Base-by-base conservation (phyloP, 2,797 vertebrate species). In the Gymnoscopelus microlampas region DNA sequence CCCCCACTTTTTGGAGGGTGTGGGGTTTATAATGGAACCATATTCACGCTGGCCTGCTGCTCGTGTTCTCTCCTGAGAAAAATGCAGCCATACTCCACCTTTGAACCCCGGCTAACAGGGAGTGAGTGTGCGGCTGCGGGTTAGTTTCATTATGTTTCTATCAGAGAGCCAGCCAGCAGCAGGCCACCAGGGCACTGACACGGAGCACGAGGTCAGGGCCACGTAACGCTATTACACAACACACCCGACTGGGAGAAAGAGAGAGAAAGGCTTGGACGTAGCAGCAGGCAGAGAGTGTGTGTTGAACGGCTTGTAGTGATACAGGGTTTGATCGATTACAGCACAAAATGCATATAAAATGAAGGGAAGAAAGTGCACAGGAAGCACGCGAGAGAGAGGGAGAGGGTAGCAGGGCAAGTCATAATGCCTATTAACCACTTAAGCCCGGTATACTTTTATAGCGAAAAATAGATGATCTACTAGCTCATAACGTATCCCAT, bases 151-250 rank as follows among this genome's bases (percentile, higher is more conserved):
- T 74, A 66, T 81, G 56, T 81, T 71, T 29, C 61, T 65, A 47
- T 53, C 60, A 67, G 48, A 67, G 67, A 79, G 66, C 61, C 44
- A 65, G 50, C 69, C 48, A 56, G 63, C 49, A 59, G 53, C n/a
- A 56, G 77, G 77, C 60, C 66, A 62, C 53, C 39, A 14, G 60
- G 74, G 76, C 62, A 59, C 51, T 70, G 26, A 61, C 69, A 78
- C 63, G 59, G 60, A 66, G 70, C 70, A 60, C 59, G 76, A 72
- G 83, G 83, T 88, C 78, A 83, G 29, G 26, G 61, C 68, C 58
- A n/a, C 70, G 66, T 75, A 80, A 82, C 81, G 59, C 65, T 66
- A 66, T 87, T 85, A 77, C 70, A 82, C 63, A 77, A 60, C 56
- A 35, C 71, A 70, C 48, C 29, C 60, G 50, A 39, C 58, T 49